These are phyloP conservation scores for Drosophila diplacantha DNA, from an alignment of 2,888 invertebrate genomes.

Conservation along the genomic window DNA sequence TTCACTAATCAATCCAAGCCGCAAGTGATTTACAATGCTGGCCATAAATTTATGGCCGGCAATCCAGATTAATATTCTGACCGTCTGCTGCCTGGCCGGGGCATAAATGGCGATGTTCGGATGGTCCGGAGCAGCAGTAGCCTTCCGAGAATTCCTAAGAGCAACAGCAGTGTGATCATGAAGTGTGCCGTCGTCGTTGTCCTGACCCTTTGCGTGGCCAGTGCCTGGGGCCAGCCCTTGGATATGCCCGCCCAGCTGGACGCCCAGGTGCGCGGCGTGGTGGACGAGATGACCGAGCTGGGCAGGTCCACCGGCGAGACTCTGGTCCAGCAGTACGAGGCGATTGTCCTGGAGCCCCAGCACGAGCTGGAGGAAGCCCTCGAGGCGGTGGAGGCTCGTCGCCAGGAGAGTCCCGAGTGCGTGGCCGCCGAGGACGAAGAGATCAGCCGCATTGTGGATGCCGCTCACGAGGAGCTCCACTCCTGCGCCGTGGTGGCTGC, in stretches of 20 bases:
- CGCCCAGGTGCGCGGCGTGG: slow-evolving; percentile 41
- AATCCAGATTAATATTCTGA: slow-evolving; percentile 19
- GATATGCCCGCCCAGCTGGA: slow-evolving; percentile 40
- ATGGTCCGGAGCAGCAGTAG: slow-evolving; percentile 9
- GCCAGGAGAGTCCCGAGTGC: slow-evolving; percentile 52
- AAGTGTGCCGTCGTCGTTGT: slow-evolving; percentile 35
- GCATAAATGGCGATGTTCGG: slow-evolving; percentile 47
- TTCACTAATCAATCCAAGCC: slow-evolving; percentile 19
- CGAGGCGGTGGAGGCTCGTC: slow-evolving; percentile 55
- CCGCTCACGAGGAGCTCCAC: slow-evolving; percentile 54
- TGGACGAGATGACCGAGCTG: slow-evolving; percentile 49
- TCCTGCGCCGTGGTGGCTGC: slow-evolving; percentile 61
- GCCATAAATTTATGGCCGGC: slow-evolving; percentile 22
- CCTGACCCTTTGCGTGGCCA: slow-evolving; percentile 44
- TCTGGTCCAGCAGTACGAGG: slow-evolving; percentile 58
- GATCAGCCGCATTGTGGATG: slow-evolving; percentile 45
- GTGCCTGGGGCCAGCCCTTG: slow-evolving; percentile 44
- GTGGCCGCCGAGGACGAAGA: slow-evolving; percentile 55
- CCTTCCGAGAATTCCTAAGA: slow-evolving; percentile 7
- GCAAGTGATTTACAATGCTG: slow-evolving; percentile 26
- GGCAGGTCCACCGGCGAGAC: slow-evolving; percentile 49
- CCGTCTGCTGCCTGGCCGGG: slow-evolving; percentile 12
- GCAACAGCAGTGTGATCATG: slow-evolving; percentile 30
- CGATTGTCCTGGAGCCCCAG: slow-evolving; percentile 60
- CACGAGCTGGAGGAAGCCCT: slow-evolving; percentile 59